phyloP scores from a whole-genome alignment of 2,113 vertebrate genomes.

The Cyanoliseus patagonus region DNA sequence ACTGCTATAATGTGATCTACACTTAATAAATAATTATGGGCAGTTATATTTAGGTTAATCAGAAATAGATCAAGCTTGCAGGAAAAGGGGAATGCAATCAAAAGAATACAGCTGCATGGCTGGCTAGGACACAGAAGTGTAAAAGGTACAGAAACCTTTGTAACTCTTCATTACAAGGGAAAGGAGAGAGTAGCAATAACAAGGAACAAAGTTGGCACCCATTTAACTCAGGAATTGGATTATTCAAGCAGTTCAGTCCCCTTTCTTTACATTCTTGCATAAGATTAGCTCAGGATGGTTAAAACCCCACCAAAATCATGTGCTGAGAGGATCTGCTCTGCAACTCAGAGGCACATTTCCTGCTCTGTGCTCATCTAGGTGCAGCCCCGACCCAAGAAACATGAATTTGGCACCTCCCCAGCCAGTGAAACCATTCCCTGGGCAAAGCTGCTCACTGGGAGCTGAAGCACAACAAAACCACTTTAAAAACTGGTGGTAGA shows the following conservation, averaged over 20 bases:
- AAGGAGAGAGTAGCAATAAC: background rate
- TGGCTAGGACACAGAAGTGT: background rate
- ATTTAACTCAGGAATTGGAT: background rate
- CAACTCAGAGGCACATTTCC: background rate
- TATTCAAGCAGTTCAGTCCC: background rate
- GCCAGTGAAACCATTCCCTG: fast-evolving
- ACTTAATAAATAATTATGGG: background rate
- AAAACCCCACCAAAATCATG: fast-evolving
- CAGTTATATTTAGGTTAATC: background rate
- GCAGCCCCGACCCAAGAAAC: background rate
- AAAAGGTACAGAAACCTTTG: background rate
- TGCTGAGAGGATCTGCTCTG: background rate
- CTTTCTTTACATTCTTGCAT: background rate
- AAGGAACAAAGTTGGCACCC: background rate
- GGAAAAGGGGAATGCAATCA: background rate
- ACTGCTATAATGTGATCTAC: fast-evolving
- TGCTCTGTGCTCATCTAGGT: background rate
- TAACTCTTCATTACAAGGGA: background rate
- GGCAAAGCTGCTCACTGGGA: too few species aligned
- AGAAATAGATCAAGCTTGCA: background rate
- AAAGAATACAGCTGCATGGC: background rate
- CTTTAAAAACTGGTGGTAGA: background rate
- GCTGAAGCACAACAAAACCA: background rate
- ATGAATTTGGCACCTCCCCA: too few species aligned
- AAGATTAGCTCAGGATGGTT: background rate